A percentile compares a stretch with the other conserved stretches of the same genome.
phyloP scores from a whole-genome alignment of 2,113 vertebrate species.

The Dasyprocta punctata region DNA sequence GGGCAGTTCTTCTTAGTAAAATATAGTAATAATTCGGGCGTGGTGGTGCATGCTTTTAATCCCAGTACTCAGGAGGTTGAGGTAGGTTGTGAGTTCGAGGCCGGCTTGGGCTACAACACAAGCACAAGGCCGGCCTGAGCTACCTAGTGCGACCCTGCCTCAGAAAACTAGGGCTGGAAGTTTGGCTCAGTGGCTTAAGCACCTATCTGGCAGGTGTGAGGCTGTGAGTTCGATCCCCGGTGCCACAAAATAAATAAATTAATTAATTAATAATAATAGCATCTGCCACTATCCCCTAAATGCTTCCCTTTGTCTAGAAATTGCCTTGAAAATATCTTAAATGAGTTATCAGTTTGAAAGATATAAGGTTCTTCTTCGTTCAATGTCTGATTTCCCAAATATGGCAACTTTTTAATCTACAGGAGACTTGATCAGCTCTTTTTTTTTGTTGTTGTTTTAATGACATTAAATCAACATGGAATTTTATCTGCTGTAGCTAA shows the following conservation, averaged over 20 bases:
- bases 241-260: no score
- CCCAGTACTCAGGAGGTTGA: no score
- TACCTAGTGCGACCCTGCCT: no score
- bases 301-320: not conserved
- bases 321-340: not conserved
- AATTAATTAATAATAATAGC: not conserved
- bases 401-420: constrained; percentile 35
- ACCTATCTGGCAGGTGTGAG: no score
- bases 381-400: constrained; percentile 13
- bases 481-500: constrained; percentile 52
- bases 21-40: no score
- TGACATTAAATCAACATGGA: constrained; percentile 54
- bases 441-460: constrained; percentile 55
- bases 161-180: no score
- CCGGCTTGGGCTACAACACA: no score
- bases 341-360: not conserved
- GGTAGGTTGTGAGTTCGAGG: no score
- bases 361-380: not conserved
- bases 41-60: no score
- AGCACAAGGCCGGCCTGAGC: no score
- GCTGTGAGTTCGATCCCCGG: no score
- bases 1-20: not conserved
- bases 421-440: not conserved
- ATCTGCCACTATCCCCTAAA: not conserved
- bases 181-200: no score